Evolutionary conservation across 2,113 vertebrate genomes (phyloP), one percentile per base, ranked within the genome.

Genomic region (Fukomys damarensis): DNA sequence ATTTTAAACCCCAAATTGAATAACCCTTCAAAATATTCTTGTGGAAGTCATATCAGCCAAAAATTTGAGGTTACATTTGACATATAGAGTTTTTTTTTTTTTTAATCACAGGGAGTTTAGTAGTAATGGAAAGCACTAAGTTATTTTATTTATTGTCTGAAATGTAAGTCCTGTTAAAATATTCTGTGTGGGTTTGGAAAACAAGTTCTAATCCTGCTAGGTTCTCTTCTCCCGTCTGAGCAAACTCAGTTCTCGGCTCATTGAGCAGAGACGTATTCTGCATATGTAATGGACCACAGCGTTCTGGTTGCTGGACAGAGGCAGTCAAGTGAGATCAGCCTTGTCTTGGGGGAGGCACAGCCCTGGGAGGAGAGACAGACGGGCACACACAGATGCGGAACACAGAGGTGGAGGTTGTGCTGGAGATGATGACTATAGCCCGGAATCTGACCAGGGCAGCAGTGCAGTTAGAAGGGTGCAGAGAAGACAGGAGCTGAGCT

Each of bases 1-100:
- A 70, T 88, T 93, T 97, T 9, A 83, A 80, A 93, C 84, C 26
- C 22, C 91, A 41, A 96, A 86, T 43, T 24, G 26, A 93, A 28
- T 74, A 90, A 85, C 85, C 28, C 91, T 1, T 72, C 41, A 79
- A 65, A 59, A 63, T 85, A n/a, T 46, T 90, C 63, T 96, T 91
- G 49, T 61, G 17, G 68, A 93, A 38, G 59, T 70, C 52, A 82
- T n/a, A 65, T 82, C 43, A 72, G 10, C 30, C 79, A 41, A 95
- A 61, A 26, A 35, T 72, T 80, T 2, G 41, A 30, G 20, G 43
- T 66, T 86, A 38, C 58, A 72, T 70, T 74, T 95, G 82, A 56
- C 66, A 83, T 32, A 38, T 38, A 19, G 22, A 95, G 56, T 80
- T 92, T 91, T 1, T 94, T 89, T 94, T 74, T 92, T 91, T 1